Evolutionary conservation across 2,888 invertebrate species (phyloP).

Genomic region (Gerris lacustris): DNA sequence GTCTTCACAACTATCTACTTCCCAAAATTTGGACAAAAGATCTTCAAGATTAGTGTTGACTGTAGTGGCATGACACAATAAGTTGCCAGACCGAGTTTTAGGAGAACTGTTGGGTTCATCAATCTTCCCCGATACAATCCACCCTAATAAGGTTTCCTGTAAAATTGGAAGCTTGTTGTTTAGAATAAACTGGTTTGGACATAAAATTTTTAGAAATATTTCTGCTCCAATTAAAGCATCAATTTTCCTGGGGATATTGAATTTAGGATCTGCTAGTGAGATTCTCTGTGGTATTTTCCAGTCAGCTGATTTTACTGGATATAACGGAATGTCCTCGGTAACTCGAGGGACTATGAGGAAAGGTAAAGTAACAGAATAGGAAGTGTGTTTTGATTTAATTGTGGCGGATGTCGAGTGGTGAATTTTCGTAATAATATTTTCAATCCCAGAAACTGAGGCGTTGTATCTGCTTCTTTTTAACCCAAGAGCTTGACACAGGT

Average conservation of each 20-base stretch:
- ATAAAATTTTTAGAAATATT: conserved; percentile 9
- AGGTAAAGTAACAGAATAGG: not conserved
- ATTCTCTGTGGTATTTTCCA: conserved; percentile 11
- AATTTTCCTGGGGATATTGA: not conserved
- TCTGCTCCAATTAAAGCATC: conserved; percentile 12
- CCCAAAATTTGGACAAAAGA: conserved; percentile 7
- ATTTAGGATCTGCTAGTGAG: conserved; percentile 6
- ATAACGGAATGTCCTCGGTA: not conserved
- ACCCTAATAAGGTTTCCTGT: not conserved
- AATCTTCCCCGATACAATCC: conserved; percentile 9
- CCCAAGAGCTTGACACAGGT: conserved; percentile 1
- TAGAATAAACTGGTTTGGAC: not conserved
- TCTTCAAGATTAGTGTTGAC: not conserved
- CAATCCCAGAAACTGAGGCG: not conserved
- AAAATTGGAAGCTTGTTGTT: not conserved
- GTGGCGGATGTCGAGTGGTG: not conserved
- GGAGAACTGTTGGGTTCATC: not conserved
- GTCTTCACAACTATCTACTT: not conserved
- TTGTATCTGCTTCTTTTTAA: not conserved
- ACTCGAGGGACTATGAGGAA: conserved; percentile 8
- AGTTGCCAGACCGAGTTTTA: not conserved
- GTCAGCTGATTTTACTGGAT: not conserved
- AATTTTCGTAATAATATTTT: not conserved
- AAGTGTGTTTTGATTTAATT: not conserved
- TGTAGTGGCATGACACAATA: not conserved